Conservation (phyloP, 2,888 invertebrate genomes). For the Encarsia formosa region DNA sequence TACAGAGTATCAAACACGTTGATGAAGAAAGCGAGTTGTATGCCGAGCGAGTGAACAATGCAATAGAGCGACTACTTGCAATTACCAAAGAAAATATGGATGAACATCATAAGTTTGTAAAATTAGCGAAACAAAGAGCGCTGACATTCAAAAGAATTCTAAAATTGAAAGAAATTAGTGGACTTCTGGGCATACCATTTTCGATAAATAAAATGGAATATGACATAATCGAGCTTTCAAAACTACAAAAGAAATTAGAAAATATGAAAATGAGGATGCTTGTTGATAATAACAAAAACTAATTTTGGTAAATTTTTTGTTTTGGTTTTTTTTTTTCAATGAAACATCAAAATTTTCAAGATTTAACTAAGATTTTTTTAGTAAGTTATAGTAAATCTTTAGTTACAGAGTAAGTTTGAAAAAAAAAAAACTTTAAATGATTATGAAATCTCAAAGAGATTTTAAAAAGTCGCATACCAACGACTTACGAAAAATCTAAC, state of each 20-base stretch:
- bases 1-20: constrained; percentile 30
- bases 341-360: too few relatives aligned
- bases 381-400: too few relatives aligned
- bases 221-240: constrained; percentile 18
- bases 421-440: too few relatives aligned
- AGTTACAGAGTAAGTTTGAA: too few relatives aligned
- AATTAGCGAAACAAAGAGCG: constrained; percentile 19
- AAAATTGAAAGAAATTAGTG: constrained; percentile 22
- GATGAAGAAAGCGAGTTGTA: constrained; percentile 27
- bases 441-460: too few relatives aligned
- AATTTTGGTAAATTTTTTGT: not conserved
- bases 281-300: constrained; percentile 4
- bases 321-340: too few relatives aligned
- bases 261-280: not conserved
- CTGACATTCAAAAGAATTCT: constrained; percentile 23
- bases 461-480: too few relatives aligned
- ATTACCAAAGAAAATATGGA: constrained; percentile 8
- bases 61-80: constrained; percentile 3
- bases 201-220: constrained; percentile 28
- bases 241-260: constrained; percentile 15
- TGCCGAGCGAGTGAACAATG: constrained; percentile 12
- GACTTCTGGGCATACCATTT: constrained; percentile 24
- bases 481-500: too few relatives aligned
- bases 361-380: too few relatives aligned
- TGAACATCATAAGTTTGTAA: constrained; percentile 15